These are phyloP conservation scores for Neria commutata DNA, from an alignment of 2,888 invertebrate genomes.

Conservation along the genomic window DNA sequence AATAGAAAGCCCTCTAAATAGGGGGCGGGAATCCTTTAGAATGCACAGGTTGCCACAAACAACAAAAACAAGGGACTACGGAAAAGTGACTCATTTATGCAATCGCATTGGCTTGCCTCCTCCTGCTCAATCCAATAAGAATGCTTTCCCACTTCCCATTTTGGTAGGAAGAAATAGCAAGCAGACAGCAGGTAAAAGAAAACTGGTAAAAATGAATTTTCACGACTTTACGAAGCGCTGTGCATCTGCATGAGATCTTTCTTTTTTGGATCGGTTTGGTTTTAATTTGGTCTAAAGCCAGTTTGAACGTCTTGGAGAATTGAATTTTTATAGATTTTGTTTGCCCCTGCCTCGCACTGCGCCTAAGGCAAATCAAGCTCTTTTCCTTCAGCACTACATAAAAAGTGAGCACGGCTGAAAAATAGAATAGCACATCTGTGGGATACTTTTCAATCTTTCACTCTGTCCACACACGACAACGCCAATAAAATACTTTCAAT, in stretches of 20 bases:
- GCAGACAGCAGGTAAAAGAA: background rate
- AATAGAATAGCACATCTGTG: slow-evolving; percentile 21
- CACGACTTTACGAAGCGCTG: background rate
- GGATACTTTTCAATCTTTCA: slow-evolving; percentile 21
- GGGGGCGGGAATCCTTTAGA: background rate
- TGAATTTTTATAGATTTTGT: slow-evolving; percentile 11
- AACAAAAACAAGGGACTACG: no score
- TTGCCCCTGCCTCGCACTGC: background rate
- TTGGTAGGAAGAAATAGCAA: background rate
- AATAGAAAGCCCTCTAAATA: no score
- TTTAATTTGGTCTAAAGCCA: no score
- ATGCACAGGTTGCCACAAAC: no score
- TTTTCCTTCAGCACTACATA: background rate
- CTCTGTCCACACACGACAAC: slow-evolving; percentile 1
- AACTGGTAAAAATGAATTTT: slow-evolving; percentile 1
- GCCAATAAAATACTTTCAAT: background rate
- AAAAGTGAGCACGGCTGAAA: background rate
- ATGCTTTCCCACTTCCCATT: background rate
- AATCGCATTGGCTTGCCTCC: background rate
- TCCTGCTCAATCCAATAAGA: no score
- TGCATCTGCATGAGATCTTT: background rate
- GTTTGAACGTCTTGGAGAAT: background rate
- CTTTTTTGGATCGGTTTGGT: background rate
- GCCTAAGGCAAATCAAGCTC: background rate
- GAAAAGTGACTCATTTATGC: background rate